Percentiles rank a stretch among this genome's conserved stretches.
Evolutionary conservation across 2,888 invertebrate species (phyloP).

Genomic region (Spodoptera exigua): DNA sequence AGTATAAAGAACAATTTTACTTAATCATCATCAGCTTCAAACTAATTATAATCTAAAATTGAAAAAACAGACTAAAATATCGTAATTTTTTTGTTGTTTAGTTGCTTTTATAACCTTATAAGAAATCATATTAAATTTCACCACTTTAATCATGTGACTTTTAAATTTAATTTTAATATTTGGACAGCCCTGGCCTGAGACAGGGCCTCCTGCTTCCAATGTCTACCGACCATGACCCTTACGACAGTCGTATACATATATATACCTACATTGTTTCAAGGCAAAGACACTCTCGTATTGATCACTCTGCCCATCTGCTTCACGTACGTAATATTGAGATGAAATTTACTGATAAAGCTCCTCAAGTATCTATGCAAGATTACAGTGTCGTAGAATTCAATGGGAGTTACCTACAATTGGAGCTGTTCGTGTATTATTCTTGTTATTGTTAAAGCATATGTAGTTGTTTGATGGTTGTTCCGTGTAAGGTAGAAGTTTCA

Average conservation of each 20-base stretch:
- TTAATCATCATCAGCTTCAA: too few species aligned
- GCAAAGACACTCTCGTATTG: constrained; percentile 45
- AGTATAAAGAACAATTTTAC: too few species aligned
- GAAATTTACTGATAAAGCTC: neutral
- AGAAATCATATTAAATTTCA: too few species aligned
- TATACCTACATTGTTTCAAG: constrained; percentile 45
- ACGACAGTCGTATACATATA: constrained; percentile 31
- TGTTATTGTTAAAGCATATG: too few species aligned
- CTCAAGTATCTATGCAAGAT: neutral
- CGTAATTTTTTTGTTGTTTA: too few species aligned
- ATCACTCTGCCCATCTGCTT: constrained; percentile 27
- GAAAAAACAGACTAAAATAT: too few species aligned
- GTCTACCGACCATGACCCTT: constrained; percentile 54
- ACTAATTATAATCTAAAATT: too few species aligned
- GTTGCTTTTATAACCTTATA: too few species aligned
- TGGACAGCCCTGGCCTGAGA: constrained; percentile 41
- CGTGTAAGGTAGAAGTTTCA: neutral
- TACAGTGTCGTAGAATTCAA: neutral
- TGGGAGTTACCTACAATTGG: too few species aligned
- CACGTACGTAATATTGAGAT: constrained; percentile 21
- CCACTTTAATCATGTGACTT: too few species aligned
- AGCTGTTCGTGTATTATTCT: too few species aligned
- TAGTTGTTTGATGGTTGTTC: neutral
- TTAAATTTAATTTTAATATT: too few species aligned
- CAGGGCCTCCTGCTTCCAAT: constrained; percentile 36